A percentile compares a stretch with the other conserved stretches of the same genome.
phyloP scores from a whole-genome alignment of 2,888 invertebrate genomes.

The Drosophila borealis region DNA sequence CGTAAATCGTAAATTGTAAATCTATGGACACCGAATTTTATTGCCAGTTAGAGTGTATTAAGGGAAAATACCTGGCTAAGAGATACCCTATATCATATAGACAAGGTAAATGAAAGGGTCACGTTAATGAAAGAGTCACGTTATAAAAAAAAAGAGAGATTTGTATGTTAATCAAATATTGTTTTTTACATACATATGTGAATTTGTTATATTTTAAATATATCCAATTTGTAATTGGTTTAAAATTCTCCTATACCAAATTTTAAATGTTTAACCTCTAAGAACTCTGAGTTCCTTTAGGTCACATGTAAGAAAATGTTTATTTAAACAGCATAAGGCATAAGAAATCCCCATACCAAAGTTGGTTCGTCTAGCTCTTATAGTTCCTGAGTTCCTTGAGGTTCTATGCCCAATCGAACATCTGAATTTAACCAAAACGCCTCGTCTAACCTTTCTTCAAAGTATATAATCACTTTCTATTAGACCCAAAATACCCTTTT shows the following conservation, averaged over 20 bases:
- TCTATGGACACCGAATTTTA: conserved; percentile 45
- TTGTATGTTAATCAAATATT: no score
- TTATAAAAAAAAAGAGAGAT: no score
- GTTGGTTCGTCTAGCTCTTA: no score
- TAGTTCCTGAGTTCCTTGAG: neutral
- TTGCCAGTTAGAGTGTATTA: conserved; percentile 1
- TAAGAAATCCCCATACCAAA: neutral
- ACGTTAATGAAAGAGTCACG: no score
- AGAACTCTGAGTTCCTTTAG: no score
- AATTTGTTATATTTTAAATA: no score
- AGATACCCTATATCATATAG: conserved; percentile 9
- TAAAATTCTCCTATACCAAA: no score
- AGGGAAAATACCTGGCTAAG: neutral
- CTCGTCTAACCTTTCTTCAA: neutral
- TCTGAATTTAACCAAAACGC: neutral
- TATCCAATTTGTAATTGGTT: no score
- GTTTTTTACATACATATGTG: no score
- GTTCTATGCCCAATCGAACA: neutral
- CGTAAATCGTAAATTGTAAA: conserved; percentile 63
- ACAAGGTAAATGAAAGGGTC: no score
- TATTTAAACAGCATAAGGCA: neutral
- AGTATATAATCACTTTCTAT: neutral
- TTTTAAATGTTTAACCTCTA: no score
- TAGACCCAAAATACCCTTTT: neutral
- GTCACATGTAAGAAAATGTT: neutral